phyloP scores from a whole-genome alignment of 2,797 vertebrate species.

The Choloepus didactylus region DNA sequence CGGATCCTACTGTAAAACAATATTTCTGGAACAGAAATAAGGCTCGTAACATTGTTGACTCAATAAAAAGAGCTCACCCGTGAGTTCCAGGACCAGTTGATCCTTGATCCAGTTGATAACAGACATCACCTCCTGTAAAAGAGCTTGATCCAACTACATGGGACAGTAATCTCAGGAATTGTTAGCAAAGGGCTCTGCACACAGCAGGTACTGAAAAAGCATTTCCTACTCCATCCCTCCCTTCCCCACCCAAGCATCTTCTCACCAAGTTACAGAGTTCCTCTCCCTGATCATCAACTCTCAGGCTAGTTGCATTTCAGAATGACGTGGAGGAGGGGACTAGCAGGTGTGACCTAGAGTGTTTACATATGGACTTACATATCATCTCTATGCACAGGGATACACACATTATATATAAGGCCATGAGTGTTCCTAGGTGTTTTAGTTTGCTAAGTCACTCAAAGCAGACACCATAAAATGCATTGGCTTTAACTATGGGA shows the following conservation, averaged over 20 bases:
- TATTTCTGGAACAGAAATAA: constrained; percentile 37
- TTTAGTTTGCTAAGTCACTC: not conserved
- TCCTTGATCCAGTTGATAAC: not conserved
- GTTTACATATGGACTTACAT: not conserved
- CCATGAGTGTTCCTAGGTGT: not conserved
- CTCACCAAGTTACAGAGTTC: not conserved
- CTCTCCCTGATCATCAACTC: not conserved
- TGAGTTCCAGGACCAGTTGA: not conserved
- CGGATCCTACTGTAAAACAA: constrained; percentile 49
- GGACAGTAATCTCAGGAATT: not conserved
- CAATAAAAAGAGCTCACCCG: not conserved
- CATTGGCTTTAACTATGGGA: too few relatives aligned
- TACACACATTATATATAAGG: not conserved
- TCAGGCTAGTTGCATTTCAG: not conserved
- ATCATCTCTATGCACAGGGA: not conserved
- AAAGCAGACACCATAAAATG: not conserved
- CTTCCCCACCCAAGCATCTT: not conserved
- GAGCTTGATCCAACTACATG: not conserved
- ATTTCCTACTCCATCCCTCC: not conserved
- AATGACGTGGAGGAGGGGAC: not conserved
- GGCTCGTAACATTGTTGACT: constrained; percentile 45
- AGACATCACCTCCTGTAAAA: not conserved
- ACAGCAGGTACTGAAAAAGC: not conserved
- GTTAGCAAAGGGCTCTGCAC: not conserved
- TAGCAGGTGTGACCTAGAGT: not conserved